A percentile compares a stretch with the other conserved stretches of the same genome.
Conservation (phyloP, 2,888 invertebrate species). For the Caenorhabditis sp. region DNA sequence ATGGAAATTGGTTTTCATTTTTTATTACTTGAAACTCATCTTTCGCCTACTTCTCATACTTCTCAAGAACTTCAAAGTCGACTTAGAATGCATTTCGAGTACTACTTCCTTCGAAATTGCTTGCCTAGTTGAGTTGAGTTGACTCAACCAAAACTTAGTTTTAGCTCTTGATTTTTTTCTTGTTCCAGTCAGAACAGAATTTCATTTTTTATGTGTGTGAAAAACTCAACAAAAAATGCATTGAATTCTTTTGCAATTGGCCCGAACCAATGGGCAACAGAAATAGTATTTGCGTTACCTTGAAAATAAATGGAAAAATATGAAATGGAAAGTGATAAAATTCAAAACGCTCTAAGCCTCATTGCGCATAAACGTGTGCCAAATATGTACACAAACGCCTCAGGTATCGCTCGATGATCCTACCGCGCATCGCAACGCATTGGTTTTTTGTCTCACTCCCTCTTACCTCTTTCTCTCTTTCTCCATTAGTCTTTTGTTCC, state of each 20-base stretch:
- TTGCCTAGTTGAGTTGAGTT: neutral
- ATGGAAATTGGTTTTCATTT: too few relatives aligned
- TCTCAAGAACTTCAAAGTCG: slow-evolving; percentile 21
- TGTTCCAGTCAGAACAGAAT: neutral
- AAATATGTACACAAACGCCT: slow-evolving; percentile 31
- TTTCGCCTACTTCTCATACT: slow-evolving; percentile 9
- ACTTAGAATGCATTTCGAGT: slow-evolving; percentile 6
- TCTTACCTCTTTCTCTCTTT: slow-evolving; percentile 13
- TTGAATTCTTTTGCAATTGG: neutral
- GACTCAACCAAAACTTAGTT: neutral
- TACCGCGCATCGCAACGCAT: slow-evolving; percentile 17
- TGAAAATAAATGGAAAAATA: neutral
- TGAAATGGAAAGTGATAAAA: slow-evolving; percentile 13
- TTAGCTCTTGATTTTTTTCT: slow-evolving; percentile 2
- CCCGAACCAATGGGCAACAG: neutral
- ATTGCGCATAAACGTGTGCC: slow-evolving; percentile 39
- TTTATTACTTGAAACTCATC: slow-evolving; percentile 31
- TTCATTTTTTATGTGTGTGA: too few relatives aligned
- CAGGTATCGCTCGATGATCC: neutral
- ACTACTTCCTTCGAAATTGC: slow-evolving; percentile 16
- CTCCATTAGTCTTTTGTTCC: slow-evolving; percentile 13
- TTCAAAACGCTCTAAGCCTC: slow-evolving; percentile 7
- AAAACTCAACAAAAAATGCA: too few relatives aligned
- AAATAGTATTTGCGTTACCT: slow-evolving; percentile 30
- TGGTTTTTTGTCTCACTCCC: slow-evolving; percentile 25